Evolutionary conservation across 1,140 invertebrate genomes (phyloP), one percentile per base, ranked within the genome.

Genomic region (Caenorhabditis latens): DNA sequence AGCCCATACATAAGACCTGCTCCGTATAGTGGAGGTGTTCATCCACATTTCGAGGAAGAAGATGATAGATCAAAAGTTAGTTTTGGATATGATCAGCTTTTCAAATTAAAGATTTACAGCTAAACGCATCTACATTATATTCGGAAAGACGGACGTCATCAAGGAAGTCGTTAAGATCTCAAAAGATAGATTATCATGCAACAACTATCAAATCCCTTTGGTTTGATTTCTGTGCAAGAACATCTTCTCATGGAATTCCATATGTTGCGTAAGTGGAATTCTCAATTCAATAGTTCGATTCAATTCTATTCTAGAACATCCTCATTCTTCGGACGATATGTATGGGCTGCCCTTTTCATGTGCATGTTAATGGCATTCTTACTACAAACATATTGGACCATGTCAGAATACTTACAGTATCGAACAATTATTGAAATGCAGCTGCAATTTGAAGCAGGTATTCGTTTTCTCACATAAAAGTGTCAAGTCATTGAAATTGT

Each of bases 391-490:
- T 92, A 92, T 86, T 90, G 91, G 79, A 92, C 91, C 46, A 85
- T 92, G 84, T 90, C 88, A 13, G 91, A 92, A 85, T 92, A 92
- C 75, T 84, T 92, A 4, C 67, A 90, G 71, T 92, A 91, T 86
- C 71, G 91, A 53, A 92, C 91, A 57, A 92, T 92, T 67, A 92
- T 92, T 67, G 91, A 92, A 90, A 92, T 92, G 92, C 91, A 92
- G 84, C 83, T 92, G 16, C 92, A 92, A 65, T 92, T 92, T 65
- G 91, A 92, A 79, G 91, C 92, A 75, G 91, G 90, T 89, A 87
- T 40, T 21, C 5, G 14, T 32, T 40, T 55, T n/a, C n/a, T n/a
- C 14, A 32, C 7, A 13, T 8, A 46, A 46, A 9, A 65, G 8
- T 65, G 71, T 58, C 43, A 32, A 2, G 32, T 32, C 32, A 32